Evolutionary conservation across 2,888 invertebrate genomes (phyloP), one percentile per base, ranked within the genome.

Genomic region (Craniophora ligustri): DNA sequence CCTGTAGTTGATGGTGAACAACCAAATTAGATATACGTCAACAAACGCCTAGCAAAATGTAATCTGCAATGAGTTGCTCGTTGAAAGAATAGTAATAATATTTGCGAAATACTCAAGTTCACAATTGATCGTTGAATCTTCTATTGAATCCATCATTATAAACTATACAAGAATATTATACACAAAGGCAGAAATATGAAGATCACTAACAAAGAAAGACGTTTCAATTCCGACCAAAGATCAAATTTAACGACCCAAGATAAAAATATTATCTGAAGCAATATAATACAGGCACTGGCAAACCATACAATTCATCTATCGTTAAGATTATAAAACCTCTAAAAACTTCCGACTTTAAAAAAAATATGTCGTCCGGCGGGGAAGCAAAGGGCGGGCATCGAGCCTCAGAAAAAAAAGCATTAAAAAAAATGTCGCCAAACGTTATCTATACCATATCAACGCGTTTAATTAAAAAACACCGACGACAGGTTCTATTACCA

Each of bases 401-500:
- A 0, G 8, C 14, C 26, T 15, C 10, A 14, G 2, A 15, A 5
- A 32, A 14, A 39, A 59, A 47, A 41, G 2, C 1, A 4, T 0
- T 18, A 62, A 60, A 67, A 65, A 70, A 57, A 36, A 49, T 55
- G 79, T 80, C 78, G 80, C 82, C 83, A 82, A 78, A 72, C 57
- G 11, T 75, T 87, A 87, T 87, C 87, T 76, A 47, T 48, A 34
- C 50, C 67, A 61, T 75, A 81, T 73, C 72, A 80, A 79, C 69
- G 71, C 60, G 72, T 79, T 82, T 50, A 50, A 50, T 67, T 54
- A 34, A 64, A 72, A 72, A 48, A 30, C 2, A 38, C 66, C 66
- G 66, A 60, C 30, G 44, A 50, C 44, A 51, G 50, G 7, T 45
- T 61, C 36, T 38, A 45, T 45, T 15, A 60, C 66, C 59, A 56